These are phyloP conservation scores for Athene noctua DNA, from an alignment of 2,113 vertebrate species.

Conservation along the genomic window DNA sequence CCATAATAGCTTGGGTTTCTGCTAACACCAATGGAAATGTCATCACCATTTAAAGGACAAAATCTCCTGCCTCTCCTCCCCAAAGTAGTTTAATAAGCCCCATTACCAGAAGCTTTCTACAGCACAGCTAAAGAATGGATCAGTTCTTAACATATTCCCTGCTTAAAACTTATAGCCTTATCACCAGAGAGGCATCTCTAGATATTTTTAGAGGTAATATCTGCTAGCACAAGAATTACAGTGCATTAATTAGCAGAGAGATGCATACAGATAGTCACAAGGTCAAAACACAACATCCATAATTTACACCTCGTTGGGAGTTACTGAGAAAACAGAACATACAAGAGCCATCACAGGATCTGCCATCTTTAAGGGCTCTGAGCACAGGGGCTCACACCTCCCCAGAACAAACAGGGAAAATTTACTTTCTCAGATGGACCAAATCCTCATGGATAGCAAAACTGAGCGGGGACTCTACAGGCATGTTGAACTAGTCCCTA, in stretches of 20 bases:
- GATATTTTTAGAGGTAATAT: not conserved
- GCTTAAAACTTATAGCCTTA: not conserved
- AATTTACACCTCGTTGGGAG: not conserved
- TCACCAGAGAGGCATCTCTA: not conserved
- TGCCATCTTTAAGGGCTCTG: not conserved
- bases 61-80: not conserved
- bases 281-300: not conserved
- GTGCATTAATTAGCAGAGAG: not conserved
- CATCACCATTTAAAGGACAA: not conserved
- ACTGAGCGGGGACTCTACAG: rapidly evolving
- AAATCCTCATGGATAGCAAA: not conserved
- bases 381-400: not conserved
- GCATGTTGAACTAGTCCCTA: too few relatives aligned
- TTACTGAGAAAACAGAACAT: not conserved
- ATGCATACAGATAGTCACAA: not conserved
- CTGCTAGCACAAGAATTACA: not conserved
- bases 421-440: not conserved
- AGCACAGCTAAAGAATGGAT: not conserved
- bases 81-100: not conserved
- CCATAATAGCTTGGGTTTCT: not conserved
- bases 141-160: not conserved
- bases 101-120: not conserved
- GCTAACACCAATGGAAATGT: not conserved
- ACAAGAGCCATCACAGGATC: not conserved
- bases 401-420: not conserved